Evolutionary conservation across 1,140 invertebrate species (phyloP).

Genomic region (Drosophila athabasca): DNA sequence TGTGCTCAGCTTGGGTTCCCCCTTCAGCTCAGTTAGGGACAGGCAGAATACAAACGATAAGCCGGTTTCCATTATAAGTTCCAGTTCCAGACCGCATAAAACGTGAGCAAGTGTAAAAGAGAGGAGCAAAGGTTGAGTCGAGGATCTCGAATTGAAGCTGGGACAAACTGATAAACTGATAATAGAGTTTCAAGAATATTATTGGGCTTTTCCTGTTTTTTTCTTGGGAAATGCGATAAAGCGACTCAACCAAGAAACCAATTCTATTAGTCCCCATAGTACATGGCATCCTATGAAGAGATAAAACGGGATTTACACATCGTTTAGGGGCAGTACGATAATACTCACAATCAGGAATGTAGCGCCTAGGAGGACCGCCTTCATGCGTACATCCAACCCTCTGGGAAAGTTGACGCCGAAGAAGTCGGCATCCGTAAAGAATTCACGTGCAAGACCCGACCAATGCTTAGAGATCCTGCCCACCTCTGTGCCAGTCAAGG

Average conservation of each 20-base stretch:
- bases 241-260: no score
- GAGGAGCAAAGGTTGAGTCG: no score
- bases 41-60: constrained; percentile 7
- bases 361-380: constrained; percentile 91
- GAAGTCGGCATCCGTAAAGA: constrained; percentile 90
- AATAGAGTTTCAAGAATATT: no score
- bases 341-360: constrained; percentile 89
- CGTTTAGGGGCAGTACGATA: no score
- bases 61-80: constrained; percentile 31
- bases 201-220: no score
- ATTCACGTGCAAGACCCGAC: constrained; percentile 88
- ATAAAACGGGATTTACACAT: no score
- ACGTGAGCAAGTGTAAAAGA: no score
- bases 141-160: no score
- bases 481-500: constrained; percentile 87
- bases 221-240: no score
- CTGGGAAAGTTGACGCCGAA: constrained; percentile 92
- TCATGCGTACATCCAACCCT: constrained; percentile 92
- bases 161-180: no score
- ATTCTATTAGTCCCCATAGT: constrained; percentile 85
- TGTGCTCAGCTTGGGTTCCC: constrained; percentile 2
- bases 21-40: constrained; percentile 21
- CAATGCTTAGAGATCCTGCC: constrained; percentile 92
- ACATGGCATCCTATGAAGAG: constrained; percentile 89
- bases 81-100: no score